Percentiles rank a stretch among this genome's conserved stretches.
These are phyloP conservation scores for Philereme transversata DNA, from an alignment of 2,888 invertebrate species.

Conservation along the genomic window DNA sequence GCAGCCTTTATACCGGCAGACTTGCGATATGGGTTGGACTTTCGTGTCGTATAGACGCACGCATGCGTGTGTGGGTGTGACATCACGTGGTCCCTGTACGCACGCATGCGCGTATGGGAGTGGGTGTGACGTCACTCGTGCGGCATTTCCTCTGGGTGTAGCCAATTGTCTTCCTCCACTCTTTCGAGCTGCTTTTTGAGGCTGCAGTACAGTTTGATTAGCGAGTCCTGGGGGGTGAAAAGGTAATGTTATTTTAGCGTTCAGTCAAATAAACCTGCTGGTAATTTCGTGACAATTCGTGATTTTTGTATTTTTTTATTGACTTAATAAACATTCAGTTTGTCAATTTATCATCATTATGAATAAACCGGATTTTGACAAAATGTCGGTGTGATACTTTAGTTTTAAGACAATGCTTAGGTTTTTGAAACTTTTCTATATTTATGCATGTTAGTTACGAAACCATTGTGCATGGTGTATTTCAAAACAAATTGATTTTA, in stretches of 20 bases:
- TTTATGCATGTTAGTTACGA: too few species aligned
- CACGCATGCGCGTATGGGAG: conserved; percentile 18
- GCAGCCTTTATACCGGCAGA: background rate
- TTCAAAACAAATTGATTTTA: too few species aligned
- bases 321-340: too few species aligned
- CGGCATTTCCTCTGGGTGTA: conserved; percentile 74
- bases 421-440: too few species aligned
- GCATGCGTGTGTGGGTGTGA: conserved; percentile 28
- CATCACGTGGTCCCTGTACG: conserved; percentile 36
- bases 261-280: background rate
- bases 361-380: too few species aligned
- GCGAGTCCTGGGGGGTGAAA: conserved; percentile 80
- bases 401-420: too few species aligned
- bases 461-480: too few species aligned
- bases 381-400: too few species aligned
- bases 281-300: too few species aligned
- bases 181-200: conserved; percentile 86
- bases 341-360: too few species aligned
- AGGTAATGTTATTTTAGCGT: background rate
- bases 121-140: conserved; percentile 64
- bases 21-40: background rate
- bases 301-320: too few species aligned
- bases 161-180: conserved; percentile 81
- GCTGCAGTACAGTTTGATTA: conserved; percentile 86
- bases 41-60: conserved; percentile 3